Percentiles rank a stretch among this genome's conserved stretches.
phyloP scores from a whole-genome alignment of 1,140 invertebrate genomes.

The Araneus ventricosus region DNA sequence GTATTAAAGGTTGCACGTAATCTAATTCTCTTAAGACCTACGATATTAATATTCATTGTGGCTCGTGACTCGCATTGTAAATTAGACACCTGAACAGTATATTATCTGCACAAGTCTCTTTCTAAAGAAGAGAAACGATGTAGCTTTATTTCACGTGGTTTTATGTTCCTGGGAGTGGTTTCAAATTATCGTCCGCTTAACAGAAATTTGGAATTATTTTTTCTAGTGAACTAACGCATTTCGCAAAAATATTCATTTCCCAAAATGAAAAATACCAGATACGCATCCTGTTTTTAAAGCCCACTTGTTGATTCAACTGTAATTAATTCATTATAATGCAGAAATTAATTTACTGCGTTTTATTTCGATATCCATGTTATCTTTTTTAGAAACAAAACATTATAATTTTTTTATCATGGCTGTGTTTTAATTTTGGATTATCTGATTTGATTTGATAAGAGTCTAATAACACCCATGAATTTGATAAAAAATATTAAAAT shows the following conservation, averaged over 20 bases:
- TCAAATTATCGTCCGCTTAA: not conserved
- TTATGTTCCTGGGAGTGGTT: not conserved
- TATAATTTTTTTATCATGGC: too few relatives aligned
- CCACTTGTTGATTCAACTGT: not conserved
- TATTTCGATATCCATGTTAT: too few relatives aligned
- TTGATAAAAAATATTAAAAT: too few relatives aligned
- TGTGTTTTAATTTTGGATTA: too few relatives aligned
- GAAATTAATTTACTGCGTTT: too few relatives aligned
- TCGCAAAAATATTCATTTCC: not conserved
- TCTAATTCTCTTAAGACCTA: conserved; percentile 29
- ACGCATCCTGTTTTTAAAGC: not conserved
- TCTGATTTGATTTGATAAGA: too few relatives aligned
- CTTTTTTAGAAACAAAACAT: too few relatives aligned
- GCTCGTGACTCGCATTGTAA: conserved; percentile 21
- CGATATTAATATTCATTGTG: conserved; percentile 45
- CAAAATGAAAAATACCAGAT: not conserved
- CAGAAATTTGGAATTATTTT: not conserved
- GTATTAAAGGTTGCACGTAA: not conserved
- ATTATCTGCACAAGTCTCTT: not conserved
- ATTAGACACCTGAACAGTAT: not conserved
- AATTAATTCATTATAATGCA: not conserved
- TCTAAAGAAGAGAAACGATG: not conserved
- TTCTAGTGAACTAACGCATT: not conserved
- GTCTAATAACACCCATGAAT: too few relatives aligned
- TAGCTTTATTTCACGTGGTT: not conserved